These are phyloP conservation scores for Dione vanillae DNA, from an alignment of 2,888 invertebrate species.

Conservation along the genomic window DNA sequence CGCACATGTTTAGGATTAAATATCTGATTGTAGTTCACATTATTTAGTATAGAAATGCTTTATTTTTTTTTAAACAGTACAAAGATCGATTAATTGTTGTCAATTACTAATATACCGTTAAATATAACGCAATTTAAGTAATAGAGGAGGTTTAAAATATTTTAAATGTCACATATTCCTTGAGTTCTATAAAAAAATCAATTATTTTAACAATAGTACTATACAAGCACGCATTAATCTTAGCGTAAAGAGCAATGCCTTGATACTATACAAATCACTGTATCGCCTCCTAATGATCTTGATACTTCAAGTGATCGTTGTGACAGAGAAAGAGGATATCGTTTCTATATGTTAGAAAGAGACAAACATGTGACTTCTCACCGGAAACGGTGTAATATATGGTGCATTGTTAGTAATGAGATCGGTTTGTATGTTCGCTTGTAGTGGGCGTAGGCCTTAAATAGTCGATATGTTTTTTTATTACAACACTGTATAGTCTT, in stretches of 20 bases:
- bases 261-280: slow-evolving; percentile 74
- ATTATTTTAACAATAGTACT: slow-evolving; percentile 34
- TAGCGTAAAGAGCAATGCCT: slow-evolving; percentile 43
- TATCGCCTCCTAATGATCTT: slow-evolving; percentile 80
- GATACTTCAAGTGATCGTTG: slow-evolving; percentile 69
- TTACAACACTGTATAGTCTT: slow-evolving; percentile 42
- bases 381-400: slow-evolving; percentile 82
- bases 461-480: slow-evolving; percentile 46
- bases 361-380: slow-evolving; percentile 64
- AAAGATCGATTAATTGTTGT: not conserved
- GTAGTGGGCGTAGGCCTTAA: slow-evolving; percentile 63
- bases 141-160: not conserved
- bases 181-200: slow-evolving; percentile 5
- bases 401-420: slow-evolving; percentile 83
- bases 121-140: not conserved
- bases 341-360: slow-evolving; percentile 50
- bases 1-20: not conserved
- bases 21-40: not conserved
- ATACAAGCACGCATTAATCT: slow-evolving; percentile 43
- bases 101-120: not conserved
- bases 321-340: slow-evolving; percentile 55
- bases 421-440: slow-evolving; percentile 72
- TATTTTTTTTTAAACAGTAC: not conserved
- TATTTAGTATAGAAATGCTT: not conserved
- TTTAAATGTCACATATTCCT: not conserved